Conservation (phyloP, 2,888 invertebrate species). For the Scaptodrosophila latifasciaeformis region DNA sequence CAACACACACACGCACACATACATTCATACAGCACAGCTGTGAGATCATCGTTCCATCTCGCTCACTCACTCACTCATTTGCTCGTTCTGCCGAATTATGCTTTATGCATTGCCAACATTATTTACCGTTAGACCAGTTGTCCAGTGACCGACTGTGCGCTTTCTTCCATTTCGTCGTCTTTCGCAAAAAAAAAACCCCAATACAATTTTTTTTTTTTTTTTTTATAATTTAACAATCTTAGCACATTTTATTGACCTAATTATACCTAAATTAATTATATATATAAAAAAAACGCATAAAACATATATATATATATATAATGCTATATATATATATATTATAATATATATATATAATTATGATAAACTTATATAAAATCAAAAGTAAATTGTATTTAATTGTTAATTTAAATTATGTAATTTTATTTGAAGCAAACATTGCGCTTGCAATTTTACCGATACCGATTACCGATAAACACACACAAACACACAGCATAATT, state of each 20-base stretch:
- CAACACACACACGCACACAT: conserved; percentile 12
- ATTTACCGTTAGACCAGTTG: too few species aligned
- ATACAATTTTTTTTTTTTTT: conserved; percentile 34
- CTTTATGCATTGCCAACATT: too few species aligned
- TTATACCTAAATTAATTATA: conserved; percentile 43
- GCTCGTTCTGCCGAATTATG: too few species aligned
- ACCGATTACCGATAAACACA: too few species aligned
- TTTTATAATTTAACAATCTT: conserved; percentile 30
- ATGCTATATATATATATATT: too few species aligned
- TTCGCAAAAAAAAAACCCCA: too few species aligned
- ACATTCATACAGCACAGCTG: background rate
- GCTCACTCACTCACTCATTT: background rate
- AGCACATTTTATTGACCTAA: conserved; percentile 56
- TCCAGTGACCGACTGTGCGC: too few species aligned
- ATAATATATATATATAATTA: conserved; percentile 25
- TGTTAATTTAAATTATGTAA: conserved; percentile 61
- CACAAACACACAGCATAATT: too few species aligned
- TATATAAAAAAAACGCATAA: conserved; percentile 2
- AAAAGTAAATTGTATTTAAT: conserved; percentile 65
- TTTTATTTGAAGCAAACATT: conserved; percentile 52
- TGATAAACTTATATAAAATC: conserved; percentile 48
- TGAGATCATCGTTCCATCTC: background rate
- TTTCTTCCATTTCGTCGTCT: conserved; percentile 22
- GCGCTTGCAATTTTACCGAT: conserved; percentile 37
- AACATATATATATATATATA: background rate